Evolutionary conservation across 2,888 invertebrate genomes (phyloP).

Genomic region (Xanthorhoe spadicearia): DNA sequence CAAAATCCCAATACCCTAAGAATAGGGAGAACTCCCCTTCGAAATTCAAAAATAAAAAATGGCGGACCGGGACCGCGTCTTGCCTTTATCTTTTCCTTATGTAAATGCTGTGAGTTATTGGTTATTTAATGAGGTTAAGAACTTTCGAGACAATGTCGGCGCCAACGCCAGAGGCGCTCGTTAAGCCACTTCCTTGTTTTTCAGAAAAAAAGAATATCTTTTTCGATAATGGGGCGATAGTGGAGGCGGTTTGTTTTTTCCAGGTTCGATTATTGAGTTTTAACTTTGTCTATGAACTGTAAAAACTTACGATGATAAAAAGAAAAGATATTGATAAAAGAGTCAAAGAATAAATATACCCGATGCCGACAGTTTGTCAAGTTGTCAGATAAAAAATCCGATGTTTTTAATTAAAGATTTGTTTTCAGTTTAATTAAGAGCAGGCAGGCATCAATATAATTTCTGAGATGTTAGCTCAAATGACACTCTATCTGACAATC

Average conservation of each 20-base stretch:
- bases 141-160: conserved; percentile 72
- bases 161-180: conserved; percentile 58
- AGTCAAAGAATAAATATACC: no score
- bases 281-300: no score
- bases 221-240: conserved; percentile 48
- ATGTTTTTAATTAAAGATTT: no score
- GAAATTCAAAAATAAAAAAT: conserved; percentile 77
- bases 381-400: no score
- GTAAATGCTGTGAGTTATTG: conserved; percentile 75
- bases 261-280: conserved; percentile 24
- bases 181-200: conserved; percentile 58
- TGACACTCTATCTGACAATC: no score
- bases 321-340: no score
- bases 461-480: no score
- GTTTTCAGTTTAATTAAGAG: no score
- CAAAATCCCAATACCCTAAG: conserved; percentile 65
- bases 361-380: no score
- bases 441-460: no score
- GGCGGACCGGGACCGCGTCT: conserved; percentile 69
- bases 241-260: conserved; percentile 43
- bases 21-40: conserved; percentile 64
- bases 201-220: conserved; percentile 49
- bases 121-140: conserved; percentile 77
- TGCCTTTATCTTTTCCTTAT: conserved; percentile 84
- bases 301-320: no score